Evolutionary conservation across 2,797 vertebrate species (phyloP).

Genomic region (Antennarius maculatus): DNA sequence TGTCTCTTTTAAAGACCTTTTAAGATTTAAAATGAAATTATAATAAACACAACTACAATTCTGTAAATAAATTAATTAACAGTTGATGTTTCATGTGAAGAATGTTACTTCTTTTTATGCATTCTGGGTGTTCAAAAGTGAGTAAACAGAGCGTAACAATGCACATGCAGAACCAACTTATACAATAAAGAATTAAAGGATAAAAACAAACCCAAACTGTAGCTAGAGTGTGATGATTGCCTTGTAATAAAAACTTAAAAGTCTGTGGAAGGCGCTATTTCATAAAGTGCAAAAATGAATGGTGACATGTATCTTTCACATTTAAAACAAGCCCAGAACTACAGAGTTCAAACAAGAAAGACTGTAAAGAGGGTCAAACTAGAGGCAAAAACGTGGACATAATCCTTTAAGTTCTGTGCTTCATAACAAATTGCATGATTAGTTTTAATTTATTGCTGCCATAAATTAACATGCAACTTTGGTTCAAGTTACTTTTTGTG

Average conservation of each 20-base stretch:
- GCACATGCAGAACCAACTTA: slow-evolving; percentile 16
- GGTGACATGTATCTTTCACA: slow-evolving; percentile 31
- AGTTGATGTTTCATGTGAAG: not conserved
- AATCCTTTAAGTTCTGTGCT: slow-evolving; percentile 1
- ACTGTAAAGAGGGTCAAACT: slow-evolving; percentile 1
- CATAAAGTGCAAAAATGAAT: slow-evolving; percentile 23
- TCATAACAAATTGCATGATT: slow-evolving; percentile 8
- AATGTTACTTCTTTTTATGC: slow-evolving; percentile 13
- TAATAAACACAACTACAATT: too few species aligned
- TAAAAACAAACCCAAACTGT: slow-evolving; percentile 37
- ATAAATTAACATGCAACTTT: not conserved
- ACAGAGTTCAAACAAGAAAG: slow-evolving; percentile 12
- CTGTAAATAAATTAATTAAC: not conserved
- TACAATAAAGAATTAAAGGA: slow-evolving; percentile 34
- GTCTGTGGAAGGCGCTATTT: slow-evolving; percentile 32
- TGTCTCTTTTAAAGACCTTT: not conserved
- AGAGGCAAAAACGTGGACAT: not conserved
- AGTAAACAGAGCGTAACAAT: slow-evolving; percentile 1
- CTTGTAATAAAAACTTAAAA: slow-evolving; percentile 19
- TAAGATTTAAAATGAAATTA: not conserved
- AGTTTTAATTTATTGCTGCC: slow-evolving; percentile 4
- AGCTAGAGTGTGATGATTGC: slow-evolving; percentile 42
- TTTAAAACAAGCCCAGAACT: slow-evolving; percentile 16
- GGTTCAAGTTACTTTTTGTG: slow-evolving; percentile 7
- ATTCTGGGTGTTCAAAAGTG: slow-evolving; percentile 23